Evolutionary conservation across 2,113 vertebrate species (phyloP), one percentile per base, ranked within the genome.

Genomic region (Blennius ocellaris): DNA sequence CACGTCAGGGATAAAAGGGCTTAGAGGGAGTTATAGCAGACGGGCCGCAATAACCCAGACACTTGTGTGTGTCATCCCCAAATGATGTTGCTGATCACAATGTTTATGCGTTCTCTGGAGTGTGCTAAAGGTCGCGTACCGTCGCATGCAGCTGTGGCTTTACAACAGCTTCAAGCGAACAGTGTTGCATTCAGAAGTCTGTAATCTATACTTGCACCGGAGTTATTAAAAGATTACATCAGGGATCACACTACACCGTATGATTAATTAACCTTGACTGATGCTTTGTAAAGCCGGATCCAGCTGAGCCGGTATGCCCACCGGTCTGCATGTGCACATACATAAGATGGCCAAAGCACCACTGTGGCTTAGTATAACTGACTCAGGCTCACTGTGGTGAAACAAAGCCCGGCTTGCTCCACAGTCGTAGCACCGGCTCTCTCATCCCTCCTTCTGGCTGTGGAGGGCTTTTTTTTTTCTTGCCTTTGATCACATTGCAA

Each of bases 201-300:
- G 75, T 78, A 71, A 74, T 71, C 72, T 79, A 64, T 57, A 75
- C 81, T 85, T 85, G 63, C 62, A 78, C 16, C 38, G 75, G 69
- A 77, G 77, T 89, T 86, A 86, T 92, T 84, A 90, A 87, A 80
- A 84, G 84, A 90, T 87, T 86, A 87, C 87, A 84, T 83, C 63
- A 39, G 86, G 89, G 89, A 89, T 82, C 80, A 66, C 74, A 82
- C 55, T 59, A 67, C 60, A 79, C 81, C 1, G 59, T 80, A 77
- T 86, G 87, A 89, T 90, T 90, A 90, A 92, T 92, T 89, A 90
- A 90, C 83, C 87, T 86, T 87, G 85, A 89, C 76, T 86, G 87
- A 90, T 87, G 83, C 81, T 83, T 81, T 82, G 75, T 69, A 30
- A 82, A 82, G 62, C 76, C 6, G 57, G 67, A 80, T 83, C 76